These are phyloP conservation scores for Arrhopalites spinosus DNA, from an alignment of 2,888 invertebrate genomes.

Conservation along the genomic window DNA sequence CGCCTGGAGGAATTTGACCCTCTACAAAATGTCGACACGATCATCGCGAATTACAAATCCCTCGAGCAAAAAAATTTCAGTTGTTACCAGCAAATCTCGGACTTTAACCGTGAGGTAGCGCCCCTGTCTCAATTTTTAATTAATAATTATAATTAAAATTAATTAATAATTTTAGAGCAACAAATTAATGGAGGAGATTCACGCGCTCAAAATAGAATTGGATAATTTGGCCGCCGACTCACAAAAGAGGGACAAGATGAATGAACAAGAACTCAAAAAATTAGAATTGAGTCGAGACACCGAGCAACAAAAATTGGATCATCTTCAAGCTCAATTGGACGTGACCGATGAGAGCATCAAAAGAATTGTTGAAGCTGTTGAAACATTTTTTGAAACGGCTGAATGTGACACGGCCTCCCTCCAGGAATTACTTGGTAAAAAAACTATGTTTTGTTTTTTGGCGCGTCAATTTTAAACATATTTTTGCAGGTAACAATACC, in stretches of 20 bases:
- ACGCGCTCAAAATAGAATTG: conserved; percentile 14
- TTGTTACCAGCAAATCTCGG: conserved; percentile 19
- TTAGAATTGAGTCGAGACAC: conserved; percentile 13
- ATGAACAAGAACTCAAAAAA: not conserved
- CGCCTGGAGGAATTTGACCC: conserved; percentile 27
- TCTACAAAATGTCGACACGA: conserved; percentile 10
- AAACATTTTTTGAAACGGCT: conserved; percentile 25
- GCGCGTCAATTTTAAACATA: not conserved
- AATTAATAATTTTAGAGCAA: not conserved
- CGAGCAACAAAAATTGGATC: conserved; percentile 10
- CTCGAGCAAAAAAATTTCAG: conserved; percentile 32
- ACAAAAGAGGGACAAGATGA: not conserved
- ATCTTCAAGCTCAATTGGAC: conserved; percentile 17
- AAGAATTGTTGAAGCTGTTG: conserved; percentile 9
- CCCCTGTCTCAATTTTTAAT: too few relatives aligned
- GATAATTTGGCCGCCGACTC: not conserved
- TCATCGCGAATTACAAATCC: conserved; percentile 24
- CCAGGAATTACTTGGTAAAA: conserved; percentile 1
- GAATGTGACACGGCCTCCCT: conserved; percentile 21
- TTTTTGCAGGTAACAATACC: conserved; percentile 3
- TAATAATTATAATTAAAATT: not conserved
- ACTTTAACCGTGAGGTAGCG: conserved; percentile 18
- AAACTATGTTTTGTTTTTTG: not conserved
- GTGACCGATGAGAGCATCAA: conserved; percentile 6
- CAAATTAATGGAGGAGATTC: conserved; percentile 24